Evolutionary conservation across 2,888 invertebrate species (phyloP).

Genomic region (Catocala fraxini): DNA sequence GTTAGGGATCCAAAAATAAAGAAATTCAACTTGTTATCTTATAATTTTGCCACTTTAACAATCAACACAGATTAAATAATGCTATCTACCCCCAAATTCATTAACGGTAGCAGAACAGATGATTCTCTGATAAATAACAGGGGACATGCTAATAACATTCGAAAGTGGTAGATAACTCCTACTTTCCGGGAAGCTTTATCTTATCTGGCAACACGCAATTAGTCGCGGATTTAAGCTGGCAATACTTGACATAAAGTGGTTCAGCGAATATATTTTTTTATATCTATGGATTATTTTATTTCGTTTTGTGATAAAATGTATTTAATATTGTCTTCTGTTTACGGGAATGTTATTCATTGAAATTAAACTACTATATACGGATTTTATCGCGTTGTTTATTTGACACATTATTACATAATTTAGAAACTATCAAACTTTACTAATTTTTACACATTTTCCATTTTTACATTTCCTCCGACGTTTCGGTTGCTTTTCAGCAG

Average conservation of each 20-base stretch:
- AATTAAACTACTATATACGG: too few relatives aligned
- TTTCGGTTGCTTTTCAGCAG: too few relatives aligned
- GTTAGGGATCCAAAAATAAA: too few relatives aligned
- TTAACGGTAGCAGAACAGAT: conserved; percentile 71
- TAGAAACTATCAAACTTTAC: too few relatives aligned
- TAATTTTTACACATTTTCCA: too few relatives aligned
- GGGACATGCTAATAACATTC: conserved; percentile 56
- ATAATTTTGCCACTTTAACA: conserved; percentile 20
- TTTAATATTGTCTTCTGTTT: too few relatives aligned
- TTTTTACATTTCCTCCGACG: too few relatives aligned
- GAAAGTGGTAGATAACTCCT: conserved; percentile 51
- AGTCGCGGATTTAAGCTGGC: conserved; percentile 71
- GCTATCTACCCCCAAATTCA: conserved; percentile 64
- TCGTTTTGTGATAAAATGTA: too few relatives aligned
- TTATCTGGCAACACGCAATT: conserved; percentile 80
- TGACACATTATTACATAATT: too few relatives aligned
- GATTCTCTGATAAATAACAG: conserved; percentile 44
- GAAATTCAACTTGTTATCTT: conserved; percentile 2
- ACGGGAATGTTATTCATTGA: too few relatives aligned
- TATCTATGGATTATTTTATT: conserved; percentile 28
- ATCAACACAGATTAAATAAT: conserved; percentile 38
- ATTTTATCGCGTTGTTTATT: too few relatives aligned
- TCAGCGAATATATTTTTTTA: conserved; percentile 42
- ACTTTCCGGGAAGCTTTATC: conserved; percentile 65
- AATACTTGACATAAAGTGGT: conserved; percentile 59